Base-by-base conservation (phyloP, 1,140 invertebrate species). In the Diachasma alloeum region DNA sequence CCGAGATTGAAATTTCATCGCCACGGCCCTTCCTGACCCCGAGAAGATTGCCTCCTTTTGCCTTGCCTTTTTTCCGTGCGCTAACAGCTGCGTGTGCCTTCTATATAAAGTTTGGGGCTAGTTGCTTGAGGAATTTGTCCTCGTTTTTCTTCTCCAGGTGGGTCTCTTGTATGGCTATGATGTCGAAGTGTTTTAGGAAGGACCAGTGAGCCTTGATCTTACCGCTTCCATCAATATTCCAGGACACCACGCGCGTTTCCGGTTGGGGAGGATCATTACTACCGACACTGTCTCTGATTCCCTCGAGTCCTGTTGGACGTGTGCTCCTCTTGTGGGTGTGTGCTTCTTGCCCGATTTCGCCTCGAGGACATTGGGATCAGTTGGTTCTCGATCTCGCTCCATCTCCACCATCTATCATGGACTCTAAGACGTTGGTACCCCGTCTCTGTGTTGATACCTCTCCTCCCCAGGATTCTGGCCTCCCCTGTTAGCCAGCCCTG, bases 91-190 rank as follows among this genome's bases (percentile, higher is more conserved):
- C 56, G 48, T 77, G 76, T 8, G n/a, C 59, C 19, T 42, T 26
- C 71, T 67, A 76, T 4, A 24, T 26, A 31, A 70, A 77, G 26
- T 77, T 59, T 26, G 13, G 70, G 66, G 67, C 56, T 15, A 78
- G 17, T 39, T 69, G 75, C 0, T 22, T 70, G 10, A 72, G 13
- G 1, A 56, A 26, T n/a, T 69, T 53, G 11, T 72, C 63, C 36
- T 75, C 76, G 13, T 70, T 59, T 19, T 63, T 67, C 31, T 75
- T 39, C 42, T 75, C 76, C 17, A 74, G 4, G 69, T 76, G 77
- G 13, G 76, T 75, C 56, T 80, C 79, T 68, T 77, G 75, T 15
- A 78, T 17, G 15, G 71, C 31, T 31, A 80, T 75, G 0, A 80
- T 59, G n/a, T 80, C 79, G 37, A 53, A 76, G 24, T 66, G 13